phyloP scores from a whole-genome alignment of 2,888 invertebrate species.

The Noctua fimbriata region DNA sequence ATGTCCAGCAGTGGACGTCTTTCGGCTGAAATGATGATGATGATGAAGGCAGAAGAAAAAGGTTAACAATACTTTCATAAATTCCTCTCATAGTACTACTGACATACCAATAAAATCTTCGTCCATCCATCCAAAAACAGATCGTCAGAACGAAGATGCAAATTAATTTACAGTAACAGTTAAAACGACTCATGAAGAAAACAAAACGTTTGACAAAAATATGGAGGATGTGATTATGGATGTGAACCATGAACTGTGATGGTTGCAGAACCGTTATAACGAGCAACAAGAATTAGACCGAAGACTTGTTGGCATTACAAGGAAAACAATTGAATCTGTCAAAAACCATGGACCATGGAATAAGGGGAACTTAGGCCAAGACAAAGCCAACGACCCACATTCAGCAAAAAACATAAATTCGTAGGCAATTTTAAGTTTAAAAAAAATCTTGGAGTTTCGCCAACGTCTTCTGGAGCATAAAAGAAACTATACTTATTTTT shows the following conservation, averaged over 20 bases:
- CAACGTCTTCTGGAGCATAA: slow-evolving; percentile 50
- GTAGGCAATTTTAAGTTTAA: slow-evolving; percentile 28
- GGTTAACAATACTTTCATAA: too few species aligned
- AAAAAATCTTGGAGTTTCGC: slow-evolving; percentile 44
- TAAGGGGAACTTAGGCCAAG: slow-evolving; percentile 28
- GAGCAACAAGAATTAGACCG: slow-evolving; percentile 44
- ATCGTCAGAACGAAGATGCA: slow-evolving; percentile 8
- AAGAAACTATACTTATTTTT: slow-evolving; percentile 59
- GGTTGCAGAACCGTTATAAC: slow-evolving; percentile 22
- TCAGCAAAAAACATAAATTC: slow-evolving; percentile 43
- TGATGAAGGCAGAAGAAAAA: too few species aligned
- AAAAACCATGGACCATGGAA: slow-evolving; percentile 31
- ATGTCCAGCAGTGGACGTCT: too few species aligned
- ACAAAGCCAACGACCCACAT: slow-evolving; percentile 33
- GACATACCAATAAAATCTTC: too few species aligned
- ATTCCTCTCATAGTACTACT: too few species aligned
- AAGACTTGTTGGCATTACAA: slow-evolving; percentile 27
- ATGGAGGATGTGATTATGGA: slow-evolving; percentile 4
- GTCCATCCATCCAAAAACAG: too few species aligned
- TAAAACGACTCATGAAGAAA: slow-evolving; percentile 24
- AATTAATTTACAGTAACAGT: slow-evolving; percentile 44
- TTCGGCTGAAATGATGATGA: too few species aligned
- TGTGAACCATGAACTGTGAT: slow-evolving; percentile 5
- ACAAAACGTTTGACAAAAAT: neutral
- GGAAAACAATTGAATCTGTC: slow-evolving; percentile 44